A percentile compares a stretch with the other conserved stretches of the same genome.
Evolutionary conservation across 2,888 invertebrate genomes (phyloP).

Genomic region (Itoplectis maculator): DNA sequence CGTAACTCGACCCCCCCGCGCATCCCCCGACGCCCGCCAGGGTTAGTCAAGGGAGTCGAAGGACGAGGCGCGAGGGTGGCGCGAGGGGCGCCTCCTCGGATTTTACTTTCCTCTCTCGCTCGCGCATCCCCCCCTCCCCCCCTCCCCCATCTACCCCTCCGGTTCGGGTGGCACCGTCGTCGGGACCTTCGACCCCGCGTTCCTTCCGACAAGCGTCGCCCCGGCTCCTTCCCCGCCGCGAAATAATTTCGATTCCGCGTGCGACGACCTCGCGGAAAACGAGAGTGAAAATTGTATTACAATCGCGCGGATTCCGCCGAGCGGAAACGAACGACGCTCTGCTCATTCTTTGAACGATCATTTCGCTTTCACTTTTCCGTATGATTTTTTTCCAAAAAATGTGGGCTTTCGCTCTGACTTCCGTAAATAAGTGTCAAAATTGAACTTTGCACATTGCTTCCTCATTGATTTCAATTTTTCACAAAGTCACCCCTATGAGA

Average conservation of each 20-base stretch:
- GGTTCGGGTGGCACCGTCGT: neutral
- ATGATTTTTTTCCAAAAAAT: too few relatives aligned
- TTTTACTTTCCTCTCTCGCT: slow-evolving; percentile 51
- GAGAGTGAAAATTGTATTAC: slow-evolving; percentile 50
- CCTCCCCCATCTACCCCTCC: slow-evolving; percentile 29
- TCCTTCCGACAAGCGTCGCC: slow-evolving; percentile 12
- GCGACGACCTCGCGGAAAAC: slow-evolving; percentile 63
- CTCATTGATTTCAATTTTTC: too few relatives aligned
- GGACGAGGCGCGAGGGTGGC: slow-evolving; percentile 35
- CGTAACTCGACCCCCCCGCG: too few relatives aligned
- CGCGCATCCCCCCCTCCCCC: slow-evolving; percentile 29
- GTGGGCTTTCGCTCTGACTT: too few relatives aligned
- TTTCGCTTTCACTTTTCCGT: neutral
- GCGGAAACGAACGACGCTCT: neutral
- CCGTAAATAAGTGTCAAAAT: too few relatives aligned
- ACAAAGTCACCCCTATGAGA: too few relatives aligned
- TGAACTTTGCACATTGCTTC: too few relatives aligned
- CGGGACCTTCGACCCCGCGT: slow-evolving; percentile 38
- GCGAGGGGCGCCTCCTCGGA: slow-evolving; percentile 47
- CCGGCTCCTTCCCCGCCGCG: slow-evolving; percentile 14
- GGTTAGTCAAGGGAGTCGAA: slow-evolving; percentile 58
- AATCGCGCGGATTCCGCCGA: neutral
- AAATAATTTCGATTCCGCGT: slow-evolving; percentile 66
- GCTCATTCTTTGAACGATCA: neutral
- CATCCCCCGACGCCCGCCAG: slow-evolving; percentile 53